phyloP scores from a whole-genome alignment of 2,797 vertebrate genomes.

The Macrochelys suwanniensis region DNA sequence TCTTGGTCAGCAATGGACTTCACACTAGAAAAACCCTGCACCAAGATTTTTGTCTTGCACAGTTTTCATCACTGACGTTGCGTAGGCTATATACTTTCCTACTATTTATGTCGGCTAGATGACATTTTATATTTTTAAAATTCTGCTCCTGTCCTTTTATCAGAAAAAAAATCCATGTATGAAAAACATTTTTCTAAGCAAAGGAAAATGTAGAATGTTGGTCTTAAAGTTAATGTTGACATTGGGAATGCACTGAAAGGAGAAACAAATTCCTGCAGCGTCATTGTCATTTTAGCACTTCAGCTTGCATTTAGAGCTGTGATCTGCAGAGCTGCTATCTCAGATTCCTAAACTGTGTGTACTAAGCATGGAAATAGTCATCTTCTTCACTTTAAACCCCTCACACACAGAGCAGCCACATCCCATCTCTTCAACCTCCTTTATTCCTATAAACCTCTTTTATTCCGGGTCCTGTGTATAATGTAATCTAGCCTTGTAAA shows the following conservation, averaged over 20 bases:
- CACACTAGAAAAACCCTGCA: background rate
- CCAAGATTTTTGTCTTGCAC: background rate
- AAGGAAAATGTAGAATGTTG: background rate
- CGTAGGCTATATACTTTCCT: background rate
- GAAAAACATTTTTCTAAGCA: background rate
- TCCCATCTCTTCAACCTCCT: background rate
- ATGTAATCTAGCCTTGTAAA: background rate
- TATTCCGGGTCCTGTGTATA: background rate
- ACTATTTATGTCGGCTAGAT: background rate
- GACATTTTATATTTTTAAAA: background rate
- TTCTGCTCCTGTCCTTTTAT: background rate
- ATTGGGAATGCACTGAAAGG: background rate
- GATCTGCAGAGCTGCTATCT: background rate
- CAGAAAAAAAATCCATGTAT: background rate
- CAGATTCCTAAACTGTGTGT: background rate
- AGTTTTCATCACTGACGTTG: background rate
- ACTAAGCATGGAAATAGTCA: background rate
- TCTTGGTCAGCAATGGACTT: background rate
- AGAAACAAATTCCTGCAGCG: background rate
- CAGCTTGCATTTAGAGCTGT: background rate
- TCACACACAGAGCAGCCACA: background rate
- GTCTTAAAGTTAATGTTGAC: background rate
- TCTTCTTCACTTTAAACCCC: background rate
- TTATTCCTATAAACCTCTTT: background rate
- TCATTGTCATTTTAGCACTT: constrained; percentile 10